phyloP scores from a whole-genome alignment of 2,113 vertebrate genomes.

The Chelonoidis abingdonii region DNA sequence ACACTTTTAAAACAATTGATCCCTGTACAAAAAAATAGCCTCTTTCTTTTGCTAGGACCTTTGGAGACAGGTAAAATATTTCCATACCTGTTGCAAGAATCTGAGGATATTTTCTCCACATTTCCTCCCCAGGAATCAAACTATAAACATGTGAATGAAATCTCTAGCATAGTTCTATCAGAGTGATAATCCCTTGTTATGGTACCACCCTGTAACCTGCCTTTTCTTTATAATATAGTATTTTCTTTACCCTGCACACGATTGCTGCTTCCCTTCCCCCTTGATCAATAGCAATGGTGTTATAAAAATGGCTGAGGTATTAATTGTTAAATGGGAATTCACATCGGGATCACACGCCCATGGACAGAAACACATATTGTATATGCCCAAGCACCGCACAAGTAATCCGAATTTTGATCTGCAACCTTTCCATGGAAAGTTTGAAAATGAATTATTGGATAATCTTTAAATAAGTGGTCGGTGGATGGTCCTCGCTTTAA shows the following conservation, averaged over 20 bases:
- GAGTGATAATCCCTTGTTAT: not conserved
- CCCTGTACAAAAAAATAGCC: rapidly evolving
- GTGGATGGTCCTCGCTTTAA: not conserved
- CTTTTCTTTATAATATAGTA: not conserved
- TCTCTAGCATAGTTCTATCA: not conserved
- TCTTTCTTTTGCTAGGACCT: not conserved
- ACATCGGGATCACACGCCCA: not conserved
- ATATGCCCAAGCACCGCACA: not conserved
- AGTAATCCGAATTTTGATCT: not conserved
- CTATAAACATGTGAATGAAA: not conserved
- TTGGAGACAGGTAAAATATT: not conserved
- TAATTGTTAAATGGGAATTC: not conserved
- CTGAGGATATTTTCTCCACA: not conserved
- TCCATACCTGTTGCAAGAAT: constrained; percentile 22
- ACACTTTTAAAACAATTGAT: not conserved
- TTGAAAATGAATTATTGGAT: not conserved
- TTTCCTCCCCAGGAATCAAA: not conserved
- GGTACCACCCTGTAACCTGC: not conserved
- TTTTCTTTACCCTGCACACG: not conserved
- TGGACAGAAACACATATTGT: not conserved
- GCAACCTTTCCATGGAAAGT: not conserved
- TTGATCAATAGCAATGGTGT: not conserved
- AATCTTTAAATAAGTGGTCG: not conserved
- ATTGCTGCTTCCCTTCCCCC: not conserved
- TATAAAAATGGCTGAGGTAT: not conserved